Evolutionary conservation across 2,888 invertebrate genomes (phyloP).

Genomic region (Mylabris sibirica): DNA sequence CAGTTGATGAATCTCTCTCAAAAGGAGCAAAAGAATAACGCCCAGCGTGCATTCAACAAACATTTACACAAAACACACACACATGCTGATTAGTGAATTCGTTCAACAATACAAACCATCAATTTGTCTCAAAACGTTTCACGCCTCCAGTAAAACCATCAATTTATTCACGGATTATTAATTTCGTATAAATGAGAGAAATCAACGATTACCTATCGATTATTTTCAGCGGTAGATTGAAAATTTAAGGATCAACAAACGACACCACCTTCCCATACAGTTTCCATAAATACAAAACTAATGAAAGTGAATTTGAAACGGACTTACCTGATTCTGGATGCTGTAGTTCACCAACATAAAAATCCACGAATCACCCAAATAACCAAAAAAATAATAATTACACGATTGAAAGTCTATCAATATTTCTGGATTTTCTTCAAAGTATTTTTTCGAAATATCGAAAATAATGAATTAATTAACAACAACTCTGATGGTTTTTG

Average conservation of each 20-base stretch:
- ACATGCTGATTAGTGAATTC: conserved; percentile 9
- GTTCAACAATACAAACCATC: conserved; percentile 12
- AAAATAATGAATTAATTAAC: not conserved
- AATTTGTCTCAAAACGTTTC: conserved; percentile 5
- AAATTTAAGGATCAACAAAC: not conserved
- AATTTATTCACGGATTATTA: conserved; percentile 5
- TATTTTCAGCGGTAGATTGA: not conserved
- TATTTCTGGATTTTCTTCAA: not conserved
- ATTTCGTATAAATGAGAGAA: not conserved
- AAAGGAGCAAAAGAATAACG: conserved; percentile 11
- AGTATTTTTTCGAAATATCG: not conserved
- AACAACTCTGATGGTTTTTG: not conserved
- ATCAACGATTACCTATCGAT: not conserved
- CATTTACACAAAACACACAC: conserved; percentile 7
- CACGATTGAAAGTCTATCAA: not conserved
- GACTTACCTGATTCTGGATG: not conserved
- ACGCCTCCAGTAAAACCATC: conserved; percentile 1
- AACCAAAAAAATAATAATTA: not conserved
- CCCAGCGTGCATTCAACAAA: conserved; percentile 11
- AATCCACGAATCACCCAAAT: not conserved
- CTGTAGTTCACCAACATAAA: not conserved
- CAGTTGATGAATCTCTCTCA: not conserved
- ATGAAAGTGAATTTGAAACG: not conserved
- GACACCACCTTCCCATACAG: not conserved
- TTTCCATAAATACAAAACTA: not conserved